Percentiles rank a stretch among this genome's conserved stretches.
Evolutionary conservation across 2,888 invertebrate genomes (phyloP).

Genomic region (Periphyllus acericola): DNA sequence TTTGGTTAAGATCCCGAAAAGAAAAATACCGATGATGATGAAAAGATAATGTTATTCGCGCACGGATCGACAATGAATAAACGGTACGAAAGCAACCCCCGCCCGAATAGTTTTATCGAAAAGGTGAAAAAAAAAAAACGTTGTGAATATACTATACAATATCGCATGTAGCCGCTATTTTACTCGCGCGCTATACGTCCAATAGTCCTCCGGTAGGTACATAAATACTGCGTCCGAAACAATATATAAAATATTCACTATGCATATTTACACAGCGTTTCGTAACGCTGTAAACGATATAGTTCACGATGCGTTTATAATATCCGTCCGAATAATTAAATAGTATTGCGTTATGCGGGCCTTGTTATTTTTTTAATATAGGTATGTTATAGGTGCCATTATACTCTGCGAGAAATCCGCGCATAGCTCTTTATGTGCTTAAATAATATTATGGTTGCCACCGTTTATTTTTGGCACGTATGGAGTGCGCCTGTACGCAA

Average conservation of each 20-base stretch:
- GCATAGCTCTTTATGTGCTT: neutral
- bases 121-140: neutral
- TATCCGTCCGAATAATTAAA: neutral
- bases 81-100: neutral
- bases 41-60: neutral
- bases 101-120: neutral
- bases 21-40: neutral
- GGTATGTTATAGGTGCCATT: too few species aligned
- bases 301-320: neutral
- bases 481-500: neutral
- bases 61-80: neutral
- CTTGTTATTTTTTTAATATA: too few species aligned
- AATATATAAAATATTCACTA: neutral
- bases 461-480: constrained; percentile 32
- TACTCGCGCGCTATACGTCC: neutral
- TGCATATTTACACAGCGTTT: neutral
- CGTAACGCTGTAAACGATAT: too few species aligned
- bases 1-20: neutral
- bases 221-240: neutral
- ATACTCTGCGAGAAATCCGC: too few species aligned
- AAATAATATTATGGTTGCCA: too few species aligned
- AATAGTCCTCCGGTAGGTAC: neutral
- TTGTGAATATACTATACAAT: too few species aligned
- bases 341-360: neutral
- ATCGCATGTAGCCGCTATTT: too few species aligned